Percentiles rank a stretch among this genome's conserved stretches.
These are phyloP conservation scores for Lutjanus erythropterus DNA, from an alignment of 2,113 vertebrate species.

Conservation along the genomic window DNA sequence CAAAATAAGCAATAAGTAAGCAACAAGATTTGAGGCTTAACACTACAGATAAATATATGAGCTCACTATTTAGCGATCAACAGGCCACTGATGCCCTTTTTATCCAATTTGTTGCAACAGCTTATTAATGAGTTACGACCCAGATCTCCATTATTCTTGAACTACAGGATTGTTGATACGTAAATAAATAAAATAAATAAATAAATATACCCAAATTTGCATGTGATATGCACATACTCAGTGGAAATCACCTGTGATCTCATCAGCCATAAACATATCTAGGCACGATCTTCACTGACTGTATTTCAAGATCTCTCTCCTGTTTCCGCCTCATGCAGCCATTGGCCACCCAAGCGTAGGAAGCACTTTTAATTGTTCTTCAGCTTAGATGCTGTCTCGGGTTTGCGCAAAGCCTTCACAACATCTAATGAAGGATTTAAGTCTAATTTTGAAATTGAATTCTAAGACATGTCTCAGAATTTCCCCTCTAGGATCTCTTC, in stretches of 20 bases:
- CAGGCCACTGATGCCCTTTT: no score
- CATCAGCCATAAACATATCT: neutral
- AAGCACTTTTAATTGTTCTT: neutral
- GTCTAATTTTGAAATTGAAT: conserved; percentile 6
- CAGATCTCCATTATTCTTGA: no score
- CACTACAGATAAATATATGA: no score
- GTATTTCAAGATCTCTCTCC: neutral
- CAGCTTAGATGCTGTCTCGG: neutral
- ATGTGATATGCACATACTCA: neutral
- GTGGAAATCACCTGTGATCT: neutral
- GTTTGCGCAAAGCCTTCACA: neutral
- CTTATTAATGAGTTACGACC: no score
- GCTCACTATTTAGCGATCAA: no score
- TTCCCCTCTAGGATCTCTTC: no score
- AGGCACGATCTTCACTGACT: neutral
- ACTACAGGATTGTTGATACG: neutral
- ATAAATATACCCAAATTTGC: neutral
- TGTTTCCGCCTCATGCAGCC: neutral
- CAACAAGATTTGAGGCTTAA: no score
- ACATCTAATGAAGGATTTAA: neutral
- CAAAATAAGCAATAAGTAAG: no score
- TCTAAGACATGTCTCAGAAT: neutral
- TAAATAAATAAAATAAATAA: no score
- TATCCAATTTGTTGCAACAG: no score
- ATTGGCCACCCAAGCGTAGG: neutral